Evolutionary conservation across 2,888 invertebrate genomes (phyloP), one percentile per base, ranked within the genome.

Genomic region (Pelosia muscerda): DNA sequence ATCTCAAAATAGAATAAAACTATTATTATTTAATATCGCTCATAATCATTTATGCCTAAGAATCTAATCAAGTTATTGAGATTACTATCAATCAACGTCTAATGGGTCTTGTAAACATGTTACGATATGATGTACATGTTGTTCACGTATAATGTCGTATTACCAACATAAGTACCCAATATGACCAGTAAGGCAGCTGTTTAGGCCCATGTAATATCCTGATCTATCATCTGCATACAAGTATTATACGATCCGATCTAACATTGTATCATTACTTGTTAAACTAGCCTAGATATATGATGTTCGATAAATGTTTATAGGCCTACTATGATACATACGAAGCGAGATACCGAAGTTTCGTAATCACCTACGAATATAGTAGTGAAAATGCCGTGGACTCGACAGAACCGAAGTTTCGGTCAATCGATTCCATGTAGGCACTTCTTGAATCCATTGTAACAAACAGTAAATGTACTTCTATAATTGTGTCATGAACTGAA

Each of bases 51-150:
- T 63, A 55, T 34, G 55, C 67, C 64, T 70, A 53, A 63, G 58
- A 59, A 59, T 9, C 23, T 61, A 42, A 38, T 49, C 28, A 49
- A 57, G 65, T 59, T 57, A 22, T 73, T 73, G 61, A 69, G 68
- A 79, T 79, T 73, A 77, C 65, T 49, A 71, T 77, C 71, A 71
- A 71, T 76, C 71, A 71, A 10, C 53, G 61, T 66, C 56, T 68
- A 61, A 55, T 53, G 31, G 23, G 53, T 65, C 22, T 49, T 65
- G 66, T 73, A 55, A 59, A 56, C 63, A 19, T 53, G 63, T 62
- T 56, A 28, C 15, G 42, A 49, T n/a, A 9, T 49, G n/a, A n/a
- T n/a, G n/a, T 34, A 13, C 34, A 10, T 13, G 31, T 9, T 31
- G 31, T 42, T 19, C 42, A 42, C 25, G 19, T 61, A 55, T 28